Conservation (phyloP, 1,140 invertebrate species). For the Agraylea sexmaculata region DNA sequence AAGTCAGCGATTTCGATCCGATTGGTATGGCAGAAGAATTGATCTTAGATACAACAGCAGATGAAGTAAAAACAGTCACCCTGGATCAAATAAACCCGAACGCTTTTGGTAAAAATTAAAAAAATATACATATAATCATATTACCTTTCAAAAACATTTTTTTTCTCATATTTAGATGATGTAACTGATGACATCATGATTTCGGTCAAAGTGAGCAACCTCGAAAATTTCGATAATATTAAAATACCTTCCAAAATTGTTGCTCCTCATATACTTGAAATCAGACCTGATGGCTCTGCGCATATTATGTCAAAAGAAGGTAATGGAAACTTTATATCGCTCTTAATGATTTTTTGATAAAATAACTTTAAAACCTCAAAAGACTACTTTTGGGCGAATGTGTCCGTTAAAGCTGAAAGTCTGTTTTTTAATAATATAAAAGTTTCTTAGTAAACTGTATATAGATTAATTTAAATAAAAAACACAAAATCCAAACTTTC, state of each 20-base stretch:
- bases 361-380: too few species aligned
- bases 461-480: too few species aligned
- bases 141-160: constrained; percentile 1
- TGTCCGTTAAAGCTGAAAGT: too few species aligned
- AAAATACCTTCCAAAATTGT: background rate
- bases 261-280: constrained; percentile 6
- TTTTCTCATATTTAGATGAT: background rate
- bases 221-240: background rate
- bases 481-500: too few species aligned
- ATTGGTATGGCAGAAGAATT: constrained; percentile 5
- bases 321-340: too few species aligned
- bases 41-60: constrained; percentile 3
- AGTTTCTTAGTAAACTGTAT: too few species aligned
- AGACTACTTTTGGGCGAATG: too few species aligned
- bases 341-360: too few species aligned
- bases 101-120: constrained; percentile 4
- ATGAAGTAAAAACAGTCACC: constrained; percentile 2
- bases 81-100: background rate
- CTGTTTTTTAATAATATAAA: too few species aligned
- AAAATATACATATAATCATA: too few species aligned
- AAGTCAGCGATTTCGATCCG: background rate
- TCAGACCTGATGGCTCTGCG: constrained; percentile 5
- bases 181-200: background rate
- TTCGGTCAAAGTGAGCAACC: constrained; percentile 3
- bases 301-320: constrained; percentile 4